Base-by-base conservation (phyloP, 2,888 invertebrate species). In the Chelonus formosanus region DNA sequence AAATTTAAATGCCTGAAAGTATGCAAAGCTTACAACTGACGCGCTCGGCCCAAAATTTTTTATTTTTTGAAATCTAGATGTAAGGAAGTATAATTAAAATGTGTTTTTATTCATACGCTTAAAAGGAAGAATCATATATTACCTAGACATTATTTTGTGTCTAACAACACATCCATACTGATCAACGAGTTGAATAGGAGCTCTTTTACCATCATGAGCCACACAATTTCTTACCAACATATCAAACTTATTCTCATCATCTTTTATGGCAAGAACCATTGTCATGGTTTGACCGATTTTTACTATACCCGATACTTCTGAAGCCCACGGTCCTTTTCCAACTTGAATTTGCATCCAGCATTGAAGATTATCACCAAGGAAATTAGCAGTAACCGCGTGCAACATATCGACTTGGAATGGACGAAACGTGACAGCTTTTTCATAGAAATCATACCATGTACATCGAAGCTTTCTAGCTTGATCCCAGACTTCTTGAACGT, bases 281-380 rank as follows among this genome's bases (percentile, higher is more conserved):
- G 96, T 96, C 96, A 96, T 96, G 0, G 96, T 96, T 83, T 96
- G 96, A 34, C 96, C 96, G 73, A 96, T 96, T 86, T 96, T 96
- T 6, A 96, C 96, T 78, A 96, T 95, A 63, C 96, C 96, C 0
- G 95, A 95, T 43, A 96, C 96, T 85, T 96, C 96, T 8, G 95
- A 95, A n/a, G 96, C 96, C 96, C 96, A 96, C 0, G 96, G 96
- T 73, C 96, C 96, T 83, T 96, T 96, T 64, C 96, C 96, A 54
- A 96, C 96, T 85, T 96, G 96, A 76, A 96, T 96, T 85, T 96
- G 96, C 96, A 96, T 96, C 96, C 96, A 96, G 85, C 96, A 96
- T 83, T 96, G 96, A 76, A 96, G 86, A 86, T 96, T 96, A 85
- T 96, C 96, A 36, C 96, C 96, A 76, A 96, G 89, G 89, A 96